phyloP scores from a whole-genome alignment of 23 tunicate species.

The Clavelina lepadiformis region DNA sequence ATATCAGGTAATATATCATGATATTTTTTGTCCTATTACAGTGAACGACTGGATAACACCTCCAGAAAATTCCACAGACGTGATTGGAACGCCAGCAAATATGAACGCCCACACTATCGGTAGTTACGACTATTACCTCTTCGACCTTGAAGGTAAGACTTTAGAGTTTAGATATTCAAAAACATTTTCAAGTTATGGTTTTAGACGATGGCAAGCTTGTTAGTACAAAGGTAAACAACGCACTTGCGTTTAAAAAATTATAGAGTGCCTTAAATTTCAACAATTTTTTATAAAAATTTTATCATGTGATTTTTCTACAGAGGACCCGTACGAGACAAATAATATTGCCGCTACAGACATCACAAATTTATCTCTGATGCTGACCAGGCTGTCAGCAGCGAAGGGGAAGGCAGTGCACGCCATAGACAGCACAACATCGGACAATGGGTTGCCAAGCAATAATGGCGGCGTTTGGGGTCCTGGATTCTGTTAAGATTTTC shows the following conservation, averaged over 20 bases:
- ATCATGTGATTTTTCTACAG: neutral
- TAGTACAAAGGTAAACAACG: neutral
- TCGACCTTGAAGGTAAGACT: conserved; percentile 15
- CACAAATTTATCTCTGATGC: neutral
- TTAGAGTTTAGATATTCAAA: too few relatives aligned
- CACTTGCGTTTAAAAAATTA: neutral
- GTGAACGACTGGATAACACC: conserved; percentile 29
- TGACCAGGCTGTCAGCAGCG: neutral
- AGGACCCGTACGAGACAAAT: conserved; percentile 21
- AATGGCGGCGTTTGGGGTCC: conserved; percentile 12
- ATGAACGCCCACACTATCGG: neutral
- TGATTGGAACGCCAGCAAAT: conserved; percentile 1
- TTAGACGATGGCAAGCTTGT: neutral
- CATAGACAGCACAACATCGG: neutral
- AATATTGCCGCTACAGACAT: conserved; percentile 4
- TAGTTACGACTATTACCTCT: conserved; percentile 7
- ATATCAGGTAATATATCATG: too few relatives aligned
- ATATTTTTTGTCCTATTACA: neutral
- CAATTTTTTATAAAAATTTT: too few relatives aligned
- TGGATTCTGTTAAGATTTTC: too few relatives aligned
- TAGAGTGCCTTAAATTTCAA: too few relatives aligned
- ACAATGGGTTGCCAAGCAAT: neutral
- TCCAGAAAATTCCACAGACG: conserved; percentile 17
- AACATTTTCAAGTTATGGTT: too few relatives aligned
- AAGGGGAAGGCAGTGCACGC: neutral